A percentile compares a stretch with the other conserved stretches of the same genome.
Evolutionary conservation across 2,888 invertebrate genomes (phyloP).

Genomic region (Coenonympha glycerion): DNA sequence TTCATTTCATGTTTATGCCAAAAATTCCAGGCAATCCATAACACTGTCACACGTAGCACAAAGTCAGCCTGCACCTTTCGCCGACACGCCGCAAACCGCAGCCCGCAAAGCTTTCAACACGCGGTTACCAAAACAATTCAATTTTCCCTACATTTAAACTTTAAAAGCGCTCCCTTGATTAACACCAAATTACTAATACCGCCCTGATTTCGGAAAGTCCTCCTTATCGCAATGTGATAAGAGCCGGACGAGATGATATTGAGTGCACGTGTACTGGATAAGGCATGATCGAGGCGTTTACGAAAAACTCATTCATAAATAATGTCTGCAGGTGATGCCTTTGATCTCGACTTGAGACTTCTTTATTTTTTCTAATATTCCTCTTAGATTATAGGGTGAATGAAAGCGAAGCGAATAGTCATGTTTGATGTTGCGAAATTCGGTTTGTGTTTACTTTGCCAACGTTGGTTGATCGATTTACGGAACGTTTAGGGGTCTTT

Average conservation of each 20-base stretch:
- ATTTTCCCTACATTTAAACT: slow-evolving; percentile 46
- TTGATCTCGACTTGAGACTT: slow-evolving; percentile 42
- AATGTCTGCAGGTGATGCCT: slow-evolving; percentile 41
- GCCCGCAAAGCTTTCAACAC: slow-evolving; percentile 35
- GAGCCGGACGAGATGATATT: neutral
- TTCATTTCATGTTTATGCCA: neutral
- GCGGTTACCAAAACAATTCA: slow-evolving; percentile 44
- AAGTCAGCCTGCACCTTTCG: slow-evolving; percentile 30
- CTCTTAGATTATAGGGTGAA: slow-evolving; percentile 28
- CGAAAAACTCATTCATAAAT: slow-evolving; percentile 39
- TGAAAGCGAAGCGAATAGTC: slow-evolving; percentile 29
- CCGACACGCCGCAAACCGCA: slow-evolving; percentile 34
- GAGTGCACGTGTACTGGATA: slow-evolving; percentile 7
- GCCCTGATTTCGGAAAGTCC: slow-evolving; percentile 6
- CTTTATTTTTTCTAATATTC: slow-evolving; percentile 41
- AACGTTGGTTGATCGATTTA: slow-evolving; percentile 14
- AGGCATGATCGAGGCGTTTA: slow-evolving; percentile 24
- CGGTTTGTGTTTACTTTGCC: slow-evolving; percentile 21
- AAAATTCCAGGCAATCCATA: slow-evolving; percentile 12
- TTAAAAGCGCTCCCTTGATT: slow-evolving; percentile 40
- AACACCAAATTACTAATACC: slow-evolving; percentile 27
- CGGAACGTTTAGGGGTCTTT: neutral
- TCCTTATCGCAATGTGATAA: slow-evolving; percentile 15
- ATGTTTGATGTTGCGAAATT: slow-evolving; percentile 39
- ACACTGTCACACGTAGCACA: slow-evolving; percentile 25